Evolutionary conservation across 2,113 vertebrate species (phyloP).

Genomic region (Silurus meridionalis): DNA sequence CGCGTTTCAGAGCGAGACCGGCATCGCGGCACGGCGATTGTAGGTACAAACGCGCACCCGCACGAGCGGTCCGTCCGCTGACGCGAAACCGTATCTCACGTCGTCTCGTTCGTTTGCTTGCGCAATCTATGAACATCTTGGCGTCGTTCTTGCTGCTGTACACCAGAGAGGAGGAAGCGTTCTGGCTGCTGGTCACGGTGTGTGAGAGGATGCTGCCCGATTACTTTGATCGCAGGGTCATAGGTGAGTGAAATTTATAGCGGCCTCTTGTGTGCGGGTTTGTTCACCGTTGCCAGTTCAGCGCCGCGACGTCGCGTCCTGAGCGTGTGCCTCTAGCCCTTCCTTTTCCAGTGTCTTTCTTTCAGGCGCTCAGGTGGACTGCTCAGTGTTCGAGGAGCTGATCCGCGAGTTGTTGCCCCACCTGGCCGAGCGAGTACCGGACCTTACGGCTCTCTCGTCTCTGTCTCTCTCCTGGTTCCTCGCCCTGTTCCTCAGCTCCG

Average conservation of each 20-base stretch:
- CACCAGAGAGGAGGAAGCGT: constrained; percentile 93
- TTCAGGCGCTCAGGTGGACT: constrained; percentile 95
- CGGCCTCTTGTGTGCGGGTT: too few relatives aligned
- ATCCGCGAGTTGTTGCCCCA: constrained; percentile 85
- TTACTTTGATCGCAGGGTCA: constrained; percentile 94
- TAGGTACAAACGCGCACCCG: constrained; percentile 70
- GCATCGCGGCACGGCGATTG: constrained; percentile 82
- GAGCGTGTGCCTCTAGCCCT: background rate
- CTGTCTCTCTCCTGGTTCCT: constrained; percentile 96
- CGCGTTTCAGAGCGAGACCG: constrained; percentile 89
- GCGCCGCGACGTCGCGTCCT: too few relatives aligned
- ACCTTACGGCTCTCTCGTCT: constrained; percentile 86
- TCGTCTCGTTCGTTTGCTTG: constrained; percentile 22
- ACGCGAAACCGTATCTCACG: too few relatives aligned
- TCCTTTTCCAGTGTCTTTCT: constrained; percentile 24
- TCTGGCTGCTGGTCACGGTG: constrained; percentile 93
- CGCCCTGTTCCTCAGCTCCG: constrained; percentile 91
- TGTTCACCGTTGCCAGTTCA: too few relatives aligned
- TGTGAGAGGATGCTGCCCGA: constrained; percentile 97
- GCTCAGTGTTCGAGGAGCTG: constrained; percentile 95
- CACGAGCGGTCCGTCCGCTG: too few relatives aligned
- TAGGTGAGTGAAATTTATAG: constrained; percentile 73
- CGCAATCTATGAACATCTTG: constrained; percentile 97
- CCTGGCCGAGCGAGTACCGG: constrained; percentile 81
- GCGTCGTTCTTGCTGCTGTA: constrained; percentile 92